Evolutionary conservation across 2,113 vertebrate species (phyloP), one percentile per base, ranked within the genome.

Genomic region (Hipposideros armiger): DNA sequence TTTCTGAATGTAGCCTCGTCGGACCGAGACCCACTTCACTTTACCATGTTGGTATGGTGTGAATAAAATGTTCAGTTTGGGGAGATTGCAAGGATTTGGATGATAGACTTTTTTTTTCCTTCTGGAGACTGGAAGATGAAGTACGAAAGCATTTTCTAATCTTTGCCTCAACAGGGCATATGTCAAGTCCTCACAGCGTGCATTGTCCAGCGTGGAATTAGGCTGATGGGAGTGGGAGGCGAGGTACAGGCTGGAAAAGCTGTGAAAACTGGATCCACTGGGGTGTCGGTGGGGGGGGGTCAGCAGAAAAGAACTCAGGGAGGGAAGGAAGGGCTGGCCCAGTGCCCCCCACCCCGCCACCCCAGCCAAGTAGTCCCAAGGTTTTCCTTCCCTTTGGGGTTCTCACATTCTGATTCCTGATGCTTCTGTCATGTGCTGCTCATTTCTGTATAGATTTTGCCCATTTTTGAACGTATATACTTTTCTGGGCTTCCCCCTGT

Each of bases 231-330:
- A 4, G 8, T 40, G 22, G 28, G 45, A 45, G n/a, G 4, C 8
- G 9, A 42, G 66, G 50, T 36, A 15, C 3, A 52, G 80, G 70
- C 6, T 54, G 20, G 45, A 45, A 8, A 13, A 22, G 26, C 24
- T 92, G 1, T 52, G 45, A 40, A 54, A 26, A 11, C 47, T 42
- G 30, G 50, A 19, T 15, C 14, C 7, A 13, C 17, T 4, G 70
- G 1, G 67, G n/a, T 26, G 11, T n/a, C 32, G 13, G 26, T 26
- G 32, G 19, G 60, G 20, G 47, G 47, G 24, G 60, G 4, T 42
- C 70, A n/a, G 14, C 74, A 80, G 64, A 66, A 60, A 30, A 28
- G 5, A 7, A 5, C 26, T 17, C 0, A 0, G 3, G 24, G 15
- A 5, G 0, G 56, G n/a, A 10, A 82, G 45, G 32, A 20, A 62